A percentile compares a stretch with the other conserved stretches of the same genome.
Evolutionary conservation across 2,113 vertebrate genomes (phyloP).

Genomic region (Sturnira hondurensis): DNA sequence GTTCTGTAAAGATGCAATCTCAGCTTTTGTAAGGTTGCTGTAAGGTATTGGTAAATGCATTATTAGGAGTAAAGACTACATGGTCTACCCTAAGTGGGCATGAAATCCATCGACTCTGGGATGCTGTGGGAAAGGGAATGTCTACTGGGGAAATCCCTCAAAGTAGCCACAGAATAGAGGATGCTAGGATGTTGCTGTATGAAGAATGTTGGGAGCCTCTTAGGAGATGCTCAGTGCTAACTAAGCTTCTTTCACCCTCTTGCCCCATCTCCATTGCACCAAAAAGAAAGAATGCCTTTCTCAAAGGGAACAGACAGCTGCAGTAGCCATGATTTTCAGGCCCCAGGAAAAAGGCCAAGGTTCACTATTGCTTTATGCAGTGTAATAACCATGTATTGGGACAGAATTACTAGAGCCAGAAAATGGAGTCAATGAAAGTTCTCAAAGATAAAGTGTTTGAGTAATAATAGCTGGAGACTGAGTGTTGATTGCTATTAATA

Average conservation of each 20-base stretch:
- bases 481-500: not conserved
- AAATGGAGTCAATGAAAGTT: not conserved
- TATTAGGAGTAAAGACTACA: not conserved
- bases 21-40: not conserved
- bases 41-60: not conserved
- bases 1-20: not conserved
- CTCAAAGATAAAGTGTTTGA: not conserved
- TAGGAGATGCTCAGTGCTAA: not conserved
- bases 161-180: not conserved
- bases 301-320: not conserved
- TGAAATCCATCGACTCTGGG: not conserved
- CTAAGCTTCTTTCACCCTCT: not conserved
- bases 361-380: not conserved
- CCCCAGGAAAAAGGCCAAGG: not conserved
- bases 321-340: not conserved
- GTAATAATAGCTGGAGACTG: not conserved
- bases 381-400: not conserved
- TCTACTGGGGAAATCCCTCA: not conserved
- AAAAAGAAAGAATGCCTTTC: not conserved
- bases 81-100: not conserved
- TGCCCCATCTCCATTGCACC: too few species aligned
- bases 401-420: not conserved
- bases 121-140: not conserved
- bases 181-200: not conserved
- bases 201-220: not conserved